Percentiles rank a stretch among this genome's conserved stretches.
Conservation (phyloP, 2,113 vertebrate genomes). For the Brachypteracias leptosomus region DNA sequence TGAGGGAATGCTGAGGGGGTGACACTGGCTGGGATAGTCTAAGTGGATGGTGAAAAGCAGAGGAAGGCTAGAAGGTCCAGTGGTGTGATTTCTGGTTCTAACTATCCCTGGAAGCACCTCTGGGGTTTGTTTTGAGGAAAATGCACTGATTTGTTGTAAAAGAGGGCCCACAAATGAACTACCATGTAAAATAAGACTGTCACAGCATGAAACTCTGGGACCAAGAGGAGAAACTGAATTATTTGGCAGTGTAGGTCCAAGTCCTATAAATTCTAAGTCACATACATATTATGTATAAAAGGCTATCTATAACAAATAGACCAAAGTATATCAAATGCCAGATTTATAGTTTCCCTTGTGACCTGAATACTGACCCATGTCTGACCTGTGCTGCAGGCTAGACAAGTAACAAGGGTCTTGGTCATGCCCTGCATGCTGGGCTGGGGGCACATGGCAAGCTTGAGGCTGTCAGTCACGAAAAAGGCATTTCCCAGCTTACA, state of each 20-base stretch:
- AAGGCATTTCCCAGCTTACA: not conserved
- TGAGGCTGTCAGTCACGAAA: not conserved
- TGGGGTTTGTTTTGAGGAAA: not conserved
- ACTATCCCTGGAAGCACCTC: not conserved
- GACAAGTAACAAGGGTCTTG: not conserved
- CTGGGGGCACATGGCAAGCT: not conserved
- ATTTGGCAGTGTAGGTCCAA: not conserved
- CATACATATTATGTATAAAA: not conserved
- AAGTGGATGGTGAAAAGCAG: not conserved
- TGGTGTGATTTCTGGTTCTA: not conserved
- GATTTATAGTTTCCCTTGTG: conserved; percentile 8
- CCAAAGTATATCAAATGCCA: not conserved
- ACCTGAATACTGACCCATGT: not conserved
- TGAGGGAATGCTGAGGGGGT: not conserved
- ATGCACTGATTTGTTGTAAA: not conserved
- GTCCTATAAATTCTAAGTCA: not conserved
- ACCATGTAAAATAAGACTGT: not conserved
- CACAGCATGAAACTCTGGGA: not conserved
- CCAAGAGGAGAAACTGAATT: not conserved
- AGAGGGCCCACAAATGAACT: not conserved
- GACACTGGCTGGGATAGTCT: not conserved
- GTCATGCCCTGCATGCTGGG: not conserved
- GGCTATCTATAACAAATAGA: not conserved
- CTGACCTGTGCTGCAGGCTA: not conserved
- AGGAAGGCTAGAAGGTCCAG: not conserved